Conservation (phyloP, 2,113 vertebrate species). For the Gavialis gangeticus region DNA sequence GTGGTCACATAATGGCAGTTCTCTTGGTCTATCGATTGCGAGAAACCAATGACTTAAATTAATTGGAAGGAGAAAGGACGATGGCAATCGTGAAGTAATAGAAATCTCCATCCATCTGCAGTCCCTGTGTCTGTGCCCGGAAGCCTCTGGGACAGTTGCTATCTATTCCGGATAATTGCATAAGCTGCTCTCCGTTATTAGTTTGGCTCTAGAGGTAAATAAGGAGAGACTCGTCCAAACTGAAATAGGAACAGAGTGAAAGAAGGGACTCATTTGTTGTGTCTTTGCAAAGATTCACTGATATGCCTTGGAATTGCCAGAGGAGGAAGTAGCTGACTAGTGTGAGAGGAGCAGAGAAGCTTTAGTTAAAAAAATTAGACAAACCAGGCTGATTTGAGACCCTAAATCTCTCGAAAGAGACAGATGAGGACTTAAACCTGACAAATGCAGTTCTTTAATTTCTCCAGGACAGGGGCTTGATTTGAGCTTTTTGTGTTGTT, state of each 20-base stretch:
- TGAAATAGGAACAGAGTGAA: background rate
- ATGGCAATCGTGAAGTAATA: background rate
- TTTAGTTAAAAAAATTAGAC: background rate
- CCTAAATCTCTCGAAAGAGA: background rate
- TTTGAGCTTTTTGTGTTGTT: background rate
- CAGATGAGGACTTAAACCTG: background rate
- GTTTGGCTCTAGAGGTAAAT: background rate
- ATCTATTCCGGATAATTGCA: background rate
- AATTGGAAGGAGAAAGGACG: background rate
- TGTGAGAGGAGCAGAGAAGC: background rate
- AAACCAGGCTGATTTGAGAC: background rate
- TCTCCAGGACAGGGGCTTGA: background rate
- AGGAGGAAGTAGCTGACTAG: background rate
- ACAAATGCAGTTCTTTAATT: background rate
- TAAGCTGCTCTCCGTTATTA: background rate
- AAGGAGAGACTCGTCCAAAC: background rate
- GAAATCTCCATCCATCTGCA: background rate
- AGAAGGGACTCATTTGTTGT: background rate
- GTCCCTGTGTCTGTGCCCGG: background rate
- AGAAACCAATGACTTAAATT: background rate
- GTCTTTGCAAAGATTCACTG: background rate
- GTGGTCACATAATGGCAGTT: background rate
- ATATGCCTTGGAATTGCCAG: background rate
- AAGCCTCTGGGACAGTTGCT: background rate
- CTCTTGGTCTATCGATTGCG: background rate